Evolutionary conservation across 1,140 invertebrate species (phyloP).

Genomic region (Pseudoatta argentina): DNA sequence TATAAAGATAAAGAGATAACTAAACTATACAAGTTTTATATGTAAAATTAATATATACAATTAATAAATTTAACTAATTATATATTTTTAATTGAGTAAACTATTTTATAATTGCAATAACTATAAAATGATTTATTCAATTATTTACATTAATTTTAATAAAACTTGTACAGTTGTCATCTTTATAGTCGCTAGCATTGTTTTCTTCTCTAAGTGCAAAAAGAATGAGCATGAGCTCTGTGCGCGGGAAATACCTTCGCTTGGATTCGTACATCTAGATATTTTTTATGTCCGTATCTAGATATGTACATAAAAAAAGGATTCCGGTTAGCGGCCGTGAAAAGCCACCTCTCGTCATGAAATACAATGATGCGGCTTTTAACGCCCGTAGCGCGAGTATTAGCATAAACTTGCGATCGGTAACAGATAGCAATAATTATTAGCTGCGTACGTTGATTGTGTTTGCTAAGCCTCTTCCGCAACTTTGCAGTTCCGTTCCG

Average conservation of each 20-base stretch:
- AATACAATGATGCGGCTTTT: slow-evolving; percentile 62
- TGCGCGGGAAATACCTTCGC: slow-evolving; percentile 15
- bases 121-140: too few relatives aligned
- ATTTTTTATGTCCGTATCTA: neutral
- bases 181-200: too few relatives aligned
- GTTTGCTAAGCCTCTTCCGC: slow-evolving; percentile 83
- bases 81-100: too few relatives aligned
- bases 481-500: slow-evolving; percentile 33
- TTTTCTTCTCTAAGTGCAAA: too few relatives aligned
- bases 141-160: too few relatives aligned
- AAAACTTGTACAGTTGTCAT: too few relatives aligned
- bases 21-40: too few relatives aligned
- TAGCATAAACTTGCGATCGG: slow-evolving; percentile 82
- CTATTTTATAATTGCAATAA: too few relatives aligned
- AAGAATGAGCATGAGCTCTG: neutral
- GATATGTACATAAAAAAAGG: neutral
- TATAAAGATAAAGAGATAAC: too few relatives aligned
- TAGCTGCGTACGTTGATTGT: slow-evolving; percentile 82
- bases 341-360: slow-evolving; percentile 52
- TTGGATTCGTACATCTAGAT: neutral
- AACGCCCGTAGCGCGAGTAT: slow-evolving; percentile 71
- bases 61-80: too few relatives aligned
- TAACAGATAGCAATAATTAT: slow-evolving; percentile 83
- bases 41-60: too few relatives aligned
- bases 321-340: slow-evolving; percentile 60